Base-by-base conservation (phyloP, 2,113 vertebrate genomes). In the Boulengeromyrus knoepffleri region DNA sequence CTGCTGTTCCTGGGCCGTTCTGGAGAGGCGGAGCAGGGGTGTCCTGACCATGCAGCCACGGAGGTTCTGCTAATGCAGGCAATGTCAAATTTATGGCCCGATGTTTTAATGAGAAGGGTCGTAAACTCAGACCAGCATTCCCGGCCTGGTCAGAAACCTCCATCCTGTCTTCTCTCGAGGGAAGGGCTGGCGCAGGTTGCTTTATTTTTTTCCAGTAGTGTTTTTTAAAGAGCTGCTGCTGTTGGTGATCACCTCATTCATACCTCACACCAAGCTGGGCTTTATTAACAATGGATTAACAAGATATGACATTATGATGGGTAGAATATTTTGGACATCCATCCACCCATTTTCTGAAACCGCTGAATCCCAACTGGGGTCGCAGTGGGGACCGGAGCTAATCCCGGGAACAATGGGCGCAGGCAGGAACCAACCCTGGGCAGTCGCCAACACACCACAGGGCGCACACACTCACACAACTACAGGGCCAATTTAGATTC, bases 71-170 rank as follows among this genome's bases (percentile, higher is more conserved):
- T 49, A 49, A 89, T 62, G 10, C n/a, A 15, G 42, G 45, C 46
- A 27, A 50, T 3, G 10, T 89, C 21, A 77, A 70, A 88, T 88
- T 88, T 88, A 88, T 45, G 58, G 58, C 39, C 88, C 58, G 1
- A 39, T 70, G 39, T 88, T 80, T 89, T 89, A 89, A 85, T 74
- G 88, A 77, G 49, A 77, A 49, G 62, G 62, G 39, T 50, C 7
- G 47, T 89, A 52, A 80, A 89, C 62, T 80, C 27, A 80, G 66
- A 56, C 24, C 31, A 80, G 46, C 24, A 47, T 66, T 52, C 46
- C 49, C 50, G 85, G n/a, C 85, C 50, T 53, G 85, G 27, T 87
- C 85, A 87, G 85, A 53, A 87, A 53, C n/a, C 50, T 87, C 45
- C 49, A 31, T 62, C 87, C 87, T 62, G 86, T 56, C 49, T 56